These are phyloP conservation scores for Malaclemys terrapin DNA, from an alignment of 2,113 vertebrate genomes.

Conservation along the genomic window DNA sequence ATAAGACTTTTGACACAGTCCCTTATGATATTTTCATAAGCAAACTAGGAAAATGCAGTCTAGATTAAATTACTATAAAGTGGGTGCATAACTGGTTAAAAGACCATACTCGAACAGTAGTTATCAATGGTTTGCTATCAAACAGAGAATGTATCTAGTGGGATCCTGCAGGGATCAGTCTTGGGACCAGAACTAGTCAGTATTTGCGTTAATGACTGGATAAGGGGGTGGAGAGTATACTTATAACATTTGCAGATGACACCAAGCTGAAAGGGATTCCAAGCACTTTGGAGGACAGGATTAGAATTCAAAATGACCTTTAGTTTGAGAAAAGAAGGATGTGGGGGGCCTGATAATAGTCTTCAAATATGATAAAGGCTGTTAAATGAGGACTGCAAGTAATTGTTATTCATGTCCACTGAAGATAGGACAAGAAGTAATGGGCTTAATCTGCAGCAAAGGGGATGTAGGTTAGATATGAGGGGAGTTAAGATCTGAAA, in stretches of 20 bases:
- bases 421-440: neutral
- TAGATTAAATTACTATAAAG: neutral
- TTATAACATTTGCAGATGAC: neutral
- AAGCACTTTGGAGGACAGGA: neutral
- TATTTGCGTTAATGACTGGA: neutral
- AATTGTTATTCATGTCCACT: neutral
- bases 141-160: neutral
- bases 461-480: neutral
- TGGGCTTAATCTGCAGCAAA: neutral
- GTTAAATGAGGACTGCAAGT: neutral
- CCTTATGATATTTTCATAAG: neutral
- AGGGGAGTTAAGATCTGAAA: neutral
- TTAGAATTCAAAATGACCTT: neutral
- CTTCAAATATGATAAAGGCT: neutral
- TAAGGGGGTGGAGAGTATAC: neutral
- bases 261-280: neutral
- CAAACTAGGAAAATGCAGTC: neutral
- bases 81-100: neutral
- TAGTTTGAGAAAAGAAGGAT: neutral
- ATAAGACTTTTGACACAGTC: neutral
- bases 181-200: neutral
- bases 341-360: neutral
- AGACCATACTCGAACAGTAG: neutral
- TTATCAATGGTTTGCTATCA: neutral
- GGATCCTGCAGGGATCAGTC: neutral